Conservation (phyloP, 2,888 invertebrate genomes). For the Tenthredo distinguenda region DNA sequence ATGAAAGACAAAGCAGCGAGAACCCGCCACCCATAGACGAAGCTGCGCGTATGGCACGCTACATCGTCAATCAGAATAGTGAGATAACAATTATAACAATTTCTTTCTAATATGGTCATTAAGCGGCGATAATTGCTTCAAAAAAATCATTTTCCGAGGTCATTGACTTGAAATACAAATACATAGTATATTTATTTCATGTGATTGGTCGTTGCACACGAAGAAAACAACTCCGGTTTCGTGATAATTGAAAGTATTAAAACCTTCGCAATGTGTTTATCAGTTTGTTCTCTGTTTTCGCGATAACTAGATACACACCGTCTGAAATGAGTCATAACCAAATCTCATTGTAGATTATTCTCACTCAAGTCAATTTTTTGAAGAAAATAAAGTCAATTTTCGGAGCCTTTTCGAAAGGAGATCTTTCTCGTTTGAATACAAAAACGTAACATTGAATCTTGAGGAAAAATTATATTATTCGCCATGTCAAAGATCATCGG, state of each 20-base stretch:
- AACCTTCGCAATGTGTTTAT: background rate
- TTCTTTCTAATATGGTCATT: background rate
- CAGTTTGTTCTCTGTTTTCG: background rate
- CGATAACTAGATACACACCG: background rate
- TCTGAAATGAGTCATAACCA: background rate
- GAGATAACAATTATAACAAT: conserved; percentile 63
- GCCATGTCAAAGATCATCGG: background rate
- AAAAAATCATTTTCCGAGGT: background rate
- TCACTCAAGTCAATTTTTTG: background rate
- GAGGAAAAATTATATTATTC: background rate
- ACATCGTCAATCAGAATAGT: conserved; percentile 86
- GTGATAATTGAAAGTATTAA: background rate
- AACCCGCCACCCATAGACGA: conserved; percentile 83
- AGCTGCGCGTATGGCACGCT: conserved; percentile 85
- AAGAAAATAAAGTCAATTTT: background rate
- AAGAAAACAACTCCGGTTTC: background rate
- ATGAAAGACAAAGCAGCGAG: background rate
- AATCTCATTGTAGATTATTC: background rate
- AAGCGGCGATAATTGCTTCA: background rate
- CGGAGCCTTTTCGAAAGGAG: background rate
- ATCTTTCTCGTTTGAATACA: background rate
- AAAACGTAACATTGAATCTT: background rate
- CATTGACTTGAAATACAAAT: background rate
- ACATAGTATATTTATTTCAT: background rate
- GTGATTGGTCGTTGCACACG: background rate